A percentile compares a stretch with the other conserved stretches of the same genome.
Conservation (phyloP, 2,888 invertebrate genomes). For the Eupsilia transversa region DNA sequence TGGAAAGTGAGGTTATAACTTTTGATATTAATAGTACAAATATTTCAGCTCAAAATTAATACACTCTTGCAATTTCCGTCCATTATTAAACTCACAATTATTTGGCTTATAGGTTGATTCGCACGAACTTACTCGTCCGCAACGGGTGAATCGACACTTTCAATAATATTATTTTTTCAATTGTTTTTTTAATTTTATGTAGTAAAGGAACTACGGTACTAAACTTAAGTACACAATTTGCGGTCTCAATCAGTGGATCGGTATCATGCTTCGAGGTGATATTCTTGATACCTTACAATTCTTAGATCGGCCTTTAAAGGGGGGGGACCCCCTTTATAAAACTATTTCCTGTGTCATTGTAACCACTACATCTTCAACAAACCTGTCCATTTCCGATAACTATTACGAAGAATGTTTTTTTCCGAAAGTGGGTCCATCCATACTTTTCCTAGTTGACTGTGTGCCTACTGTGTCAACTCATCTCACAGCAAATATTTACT, state of each 20-base stretch:
- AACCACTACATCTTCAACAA: conserved; percentile 5
- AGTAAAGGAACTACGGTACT: too few relatives aligned
- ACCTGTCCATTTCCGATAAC: conserved; percentile 38
- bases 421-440: conserved; percentile 54
- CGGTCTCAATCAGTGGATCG: neutral
- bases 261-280: too few relatives aligned
- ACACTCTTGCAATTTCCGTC: neutral
- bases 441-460: conserved; percentile 68
- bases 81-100: neutral
- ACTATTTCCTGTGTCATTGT: neutral
- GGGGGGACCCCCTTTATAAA: too few relatives aligned
- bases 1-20: conserved; percentile 12
- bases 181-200: too few relatives aligned
- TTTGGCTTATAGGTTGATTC: too few relatives aligned
- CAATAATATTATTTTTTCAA: too few relatives aligned
- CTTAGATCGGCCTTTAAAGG: too few relatives aligned
- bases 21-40: conserved; percentile 15
- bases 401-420: conserved; percentile 51
- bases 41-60: neutral
- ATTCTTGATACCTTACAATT: too few relatives aligned
- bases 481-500: conserved; percentile 82
- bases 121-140: too few relatives aligned
- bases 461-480: conserved; percentile 81
- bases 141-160: too few relatives aligned
- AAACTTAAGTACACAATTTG: too few relatives aligned